A percentile compares a stretch with the other conserved stretches of the same genome.
Evolutionary conservation across 1,140 invertebrate genomes (phyloP).

Genomic region (Pogonognathellus flavescens): DNA sequence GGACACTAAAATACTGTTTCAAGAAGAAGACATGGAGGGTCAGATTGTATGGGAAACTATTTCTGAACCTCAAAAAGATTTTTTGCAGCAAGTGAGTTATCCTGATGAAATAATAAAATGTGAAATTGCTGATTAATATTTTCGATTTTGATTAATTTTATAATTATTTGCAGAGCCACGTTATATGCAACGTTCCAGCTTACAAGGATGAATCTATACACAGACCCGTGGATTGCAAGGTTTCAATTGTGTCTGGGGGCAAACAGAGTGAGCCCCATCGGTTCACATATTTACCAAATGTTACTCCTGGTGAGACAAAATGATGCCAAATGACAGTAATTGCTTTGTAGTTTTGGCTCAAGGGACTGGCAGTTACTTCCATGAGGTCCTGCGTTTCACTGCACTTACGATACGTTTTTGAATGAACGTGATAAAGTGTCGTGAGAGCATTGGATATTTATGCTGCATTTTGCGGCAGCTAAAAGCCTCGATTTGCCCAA

Average conservation of each 20-base stretch:
- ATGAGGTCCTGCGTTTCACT: constrained; percentile 53
- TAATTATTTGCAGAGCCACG: constrained; percentile 82
- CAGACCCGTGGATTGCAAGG: constrained; percentile 75
- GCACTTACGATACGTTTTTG: constrained; percentile 41
- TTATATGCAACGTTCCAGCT: constrained; percentile 90
- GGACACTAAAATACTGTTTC: constrained; percentile 90
- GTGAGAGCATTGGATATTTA: constrained; percentile 45
- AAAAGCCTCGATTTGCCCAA: constrained; percentile 29
- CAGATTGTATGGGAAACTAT: constrained; percentile 81
- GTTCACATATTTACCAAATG: constrained; percentile 79
- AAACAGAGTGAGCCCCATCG: constrained; percentile 89
- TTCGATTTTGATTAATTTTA: no score
- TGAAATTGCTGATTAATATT: no score
- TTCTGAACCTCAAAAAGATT: constrained; percentile 86
- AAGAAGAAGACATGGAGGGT: constrained; percentile 75
- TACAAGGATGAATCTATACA: constrained; percentile 78
- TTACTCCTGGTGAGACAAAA: constrained; percentile 63
- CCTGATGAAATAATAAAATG: background rate
- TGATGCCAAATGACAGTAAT: constrained; percentile 35
- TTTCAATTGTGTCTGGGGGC: constrained; percentile 87
- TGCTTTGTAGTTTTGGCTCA: constrained; percentile 59
- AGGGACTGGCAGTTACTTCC: constrained; percentile 59
- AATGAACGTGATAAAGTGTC: constrained; percentile 39
- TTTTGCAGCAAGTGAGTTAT: constrained; percentile 82
- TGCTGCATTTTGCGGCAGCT: constrained; percentile 41